Conservation (phyloP, 2,888 invertebrate genomes). For the Saturnia pavonia region DNA sequence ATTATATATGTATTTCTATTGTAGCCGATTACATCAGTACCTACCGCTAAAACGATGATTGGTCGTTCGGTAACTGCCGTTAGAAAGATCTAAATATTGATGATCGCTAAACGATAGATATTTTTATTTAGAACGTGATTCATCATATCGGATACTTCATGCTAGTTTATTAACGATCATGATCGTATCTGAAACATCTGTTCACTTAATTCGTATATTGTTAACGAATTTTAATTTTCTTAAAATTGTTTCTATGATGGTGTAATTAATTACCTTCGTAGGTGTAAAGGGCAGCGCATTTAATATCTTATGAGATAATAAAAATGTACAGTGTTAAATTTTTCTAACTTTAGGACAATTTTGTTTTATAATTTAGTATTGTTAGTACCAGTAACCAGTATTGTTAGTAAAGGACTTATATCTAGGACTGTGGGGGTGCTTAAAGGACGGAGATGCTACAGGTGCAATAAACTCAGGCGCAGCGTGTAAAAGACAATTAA, state of each 20-base stretch:
- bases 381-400: too few relatives aligned
- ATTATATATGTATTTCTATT: constrained; percentile 10
- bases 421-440: too few relatives aligned
- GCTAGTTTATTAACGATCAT: constrained; percentile 29
- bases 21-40: constrained; percentile 18
- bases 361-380: neutral
- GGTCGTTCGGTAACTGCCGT: constrained; percentile 22
- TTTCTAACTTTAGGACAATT: neutral
- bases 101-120: constrained; percentile 24
- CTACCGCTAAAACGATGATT: constrained; percentile 18
- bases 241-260: neutral
- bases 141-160: constrained; percentile 25
- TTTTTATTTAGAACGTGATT: constrained; percentile 31
- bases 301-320: neutral
- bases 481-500: neutral
- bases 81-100: constrained; percentile 25
- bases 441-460: too few relatives aligned
- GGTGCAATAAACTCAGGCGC: too few relatives aligned
- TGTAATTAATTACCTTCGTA: neutral
- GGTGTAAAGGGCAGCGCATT: neutral
- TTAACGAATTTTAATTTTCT: constrained; percentile 20
- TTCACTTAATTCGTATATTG: constrained; percentile 27
- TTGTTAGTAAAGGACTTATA: too few relatives aligned
- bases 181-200: constrained; percentile 30
- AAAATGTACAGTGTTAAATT: neutral